phyloP scores from a whole-genome alignment of 37 sponge, comb jelly and placozoan genomes.

The Mnemiopsis leidyi region DNA sequence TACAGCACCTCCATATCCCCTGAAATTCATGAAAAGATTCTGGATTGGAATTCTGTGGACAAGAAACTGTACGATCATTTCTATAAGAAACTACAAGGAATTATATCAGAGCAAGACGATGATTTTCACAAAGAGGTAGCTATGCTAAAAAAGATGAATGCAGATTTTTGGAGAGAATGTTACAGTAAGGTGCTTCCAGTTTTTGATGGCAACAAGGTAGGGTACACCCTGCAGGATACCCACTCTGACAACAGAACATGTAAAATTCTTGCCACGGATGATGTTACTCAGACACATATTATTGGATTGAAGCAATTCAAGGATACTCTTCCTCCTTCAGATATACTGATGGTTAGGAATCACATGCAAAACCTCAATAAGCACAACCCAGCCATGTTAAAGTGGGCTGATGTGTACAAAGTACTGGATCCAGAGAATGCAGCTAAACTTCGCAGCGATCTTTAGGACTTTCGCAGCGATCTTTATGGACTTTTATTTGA shows the following conservation, averaged over 20 bases:
- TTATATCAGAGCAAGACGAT: slow-evolving; percentile 1
- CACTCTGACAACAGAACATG: background rate
- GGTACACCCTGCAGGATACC: background rate
- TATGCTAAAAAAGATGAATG: background rate
- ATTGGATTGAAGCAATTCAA: slow-evolving; percentile 40
- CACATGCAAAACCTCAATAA: slow-evolving; percentile 15
- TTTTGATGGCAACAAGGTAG: slow-evolving; percentile 19
- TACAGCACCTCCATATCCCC: background rate
- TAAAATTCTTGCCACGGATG: slow-evolving; percentile 14
- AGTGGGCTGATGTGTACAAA: slow-evolving; percentile 13
- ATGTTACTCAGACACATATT: slow-evolving; percentile 29
- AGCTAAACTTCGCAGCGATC: too few species aligned
- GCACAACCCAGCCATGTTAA: slow-evolving; percentile 25
- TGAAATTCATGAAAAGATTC: background rate
- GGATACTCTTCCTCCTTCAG: background rate
- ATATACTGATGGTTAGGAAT: slow-evolving; percentile 27
- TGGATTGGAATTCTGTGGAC: slow-evolving; percentile 26
- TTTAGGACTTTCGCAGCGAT: too few species aligned
- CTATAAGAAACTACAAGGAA: background rate
- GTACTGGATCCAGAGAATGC: background rate
- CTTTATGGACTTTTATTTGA: too few species aligned
- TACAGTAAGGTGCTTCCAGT: slow-evolving; percentile 25
- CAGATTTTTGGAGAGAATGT: background rate
- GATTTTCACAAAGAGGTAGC: background rate
- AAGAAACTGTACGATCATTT: slow-evolving; percentile 23